phyloP scores from a whole-genome alignment of 2,113 vertebrate species.

The Seriola aureovittata region DNA sequence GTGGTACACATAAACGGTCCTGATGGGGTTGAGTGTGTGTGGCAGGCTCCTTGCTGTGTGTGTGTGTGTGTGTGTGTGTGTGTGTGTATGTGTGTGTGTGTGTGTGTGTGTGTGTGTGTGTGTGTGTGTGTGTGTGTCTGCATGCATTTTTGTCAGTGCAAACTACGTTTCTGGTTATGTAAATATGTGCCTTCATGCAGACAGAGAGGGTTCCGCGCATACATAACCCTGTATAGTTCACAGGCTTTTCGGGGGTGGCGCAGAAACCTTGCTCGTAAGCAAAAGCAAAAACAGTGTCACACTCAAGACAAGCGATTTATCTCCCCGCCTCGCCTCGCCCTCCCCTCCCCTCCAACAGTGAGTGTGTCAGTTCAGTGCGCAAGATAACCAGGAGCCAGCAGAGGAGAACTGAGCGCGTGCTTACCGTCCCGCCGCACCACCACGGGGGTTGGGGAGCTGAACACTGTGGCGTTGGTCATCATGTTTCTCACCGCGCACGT shows the following conservation, averaged over 20 bases:
- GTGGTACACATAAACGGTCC: constrained; percentile 45
- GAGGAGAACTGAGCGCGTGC: constrained; percentile 37
- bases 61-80: constrained; percentile 22
- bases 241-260: constrained; percentile 38
- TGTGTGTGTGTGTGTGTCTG: constrained; percentile 11
- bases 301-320: constrained; percentile 68
- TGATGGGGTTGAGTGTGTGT: constrained; percentile 54
- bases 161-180: constrained; percentile 57
- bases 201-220: constrained; percentile 41
- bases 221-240: constrained; percentile 50
- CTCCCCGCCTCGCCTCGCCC: constrained; percentile 24
- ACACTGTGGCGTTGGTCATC: constrained; percentile 78
- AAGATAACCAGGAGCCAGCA: constrained; percentile 49
- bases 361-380: constrained; percentile 33
- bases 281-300: constrained; percentile 72
- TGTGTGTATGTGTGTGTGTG: constrained; percentile 17
- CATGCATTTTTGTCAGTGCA: constrained; percentile 15
- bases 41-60: constrained; percentile 29
- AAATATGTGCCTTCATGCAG: constrained; percentile 61
- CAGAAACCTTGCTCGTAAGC: constrained; percentile 20
- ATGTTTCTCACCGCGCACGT: constrained; percentile 88
- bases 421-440: constrained; percentile 88
- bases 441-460: constrained; percentile 88
- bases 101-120: constrained; percentile 20
- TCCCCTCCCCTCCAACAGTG: constrained; percentile 1